Evolutionary conservation across 2,797 vertebrate genomes (phyloP), one percentile per base, ranked within the genome.

Genomic region (Rhinophrynus dorsalis): DNA sequence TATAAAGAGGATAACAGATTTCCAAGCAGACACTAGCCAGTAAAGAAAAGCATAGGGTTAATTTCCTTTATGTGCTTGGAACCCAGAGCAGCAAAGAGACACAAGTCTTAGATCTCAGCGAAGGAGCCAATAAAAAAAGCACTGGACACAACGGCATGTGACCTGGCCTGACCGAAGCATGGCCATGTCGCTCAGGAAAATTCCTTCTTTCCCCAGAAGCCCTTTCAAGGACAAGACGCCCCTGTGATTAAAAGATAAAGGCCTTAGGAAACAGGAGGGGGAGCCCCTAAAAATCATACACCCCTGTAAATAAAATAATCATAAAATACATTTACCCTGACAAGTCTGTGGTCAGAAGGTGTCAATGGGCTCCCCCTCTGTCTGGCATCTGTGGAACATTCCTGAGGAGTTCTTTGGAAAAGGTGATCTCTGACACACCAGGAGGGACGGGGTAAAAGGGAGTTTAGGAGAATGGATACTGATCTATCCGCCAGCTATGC

Each of bases 191-290:
- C 42, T 10, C 44, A 56, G 52, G 60, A 71, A 71, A 64, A 71
- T 24, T 8, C 48, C 6, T 33, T 20, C 17, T 70, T 63, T 65
- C 42, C 68, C 61, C 61, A 58, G 47, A 73, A 73, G 69, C 69
- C 69, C 69, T 73, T 73, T 65, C 61, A 73, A 57, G 69, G 69
- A 73, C 69, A 66, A 73, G 69, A 66, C 61, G 69, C 69, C 69
- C 69, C 38, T 66, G 61, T 23, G 35, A 20, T 44, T 42, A 33
- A 17, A 21, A 56, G 27, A 58, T 20, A 65, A 72, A 65, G 69
- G 60, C 60, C 60, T 58, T 40, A 58, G 60, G 61, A 58, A 73
- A 26, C 15, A 5, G 4, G 62, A 38, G 26, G 61, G 44, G 20
- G 69, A 59, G 45, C 33, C 61, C 8, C 51, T 20, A 52, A 5